Percentiles rank a stretch among this genome's conserved stretches.
Conservation (phyloP, 2,113 vertebrate genomes). For the Apus apus region DNA sequence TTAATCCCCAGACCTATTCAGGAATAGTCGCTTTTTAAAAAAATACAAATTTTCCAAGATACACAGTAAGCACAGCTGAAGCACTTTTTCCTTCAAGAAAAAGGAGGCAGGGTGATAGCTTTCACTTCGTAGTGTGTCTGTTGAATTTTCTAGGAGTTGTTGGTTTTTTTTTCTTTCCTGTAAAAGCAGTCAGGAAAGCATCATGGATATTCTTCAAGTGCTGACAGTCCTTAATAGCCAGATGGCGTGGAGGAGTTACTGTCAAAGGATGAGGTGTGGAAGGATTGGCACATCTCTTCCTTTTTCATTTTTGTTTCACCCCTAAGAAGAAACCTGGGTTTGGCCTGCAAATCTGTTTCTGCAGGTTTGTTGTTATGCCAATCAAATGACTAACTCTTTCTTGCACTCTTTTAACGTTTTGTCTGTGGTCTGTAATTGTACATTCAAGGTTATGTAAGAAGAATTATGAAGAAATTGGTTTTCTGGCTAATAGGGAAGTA, state of each 20-base stretch:
- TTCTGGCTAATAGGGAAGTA: background rate
- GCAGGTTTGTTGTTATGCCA: background rate
- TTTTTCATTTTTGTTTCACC: background rate
- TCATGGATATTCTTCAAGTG: background rate
- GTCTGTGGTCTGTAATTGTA: background rate
- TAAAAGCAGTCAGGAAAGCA: background rate
- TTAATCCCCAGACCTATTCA: background rate
- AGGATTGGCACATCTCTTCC: background rate
- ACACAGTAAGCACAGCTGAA: background rate
- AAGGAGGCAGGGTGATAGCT: background rate
- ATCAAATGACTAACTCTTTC: background rate
- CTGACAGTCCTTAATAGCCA: constrained; percentile 4
- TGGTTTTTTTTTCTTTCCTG: background rate
- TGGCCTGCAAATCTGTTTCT: background rate
- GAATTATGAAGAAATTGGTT: background rate
- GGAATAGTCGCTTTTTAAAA: background rate
- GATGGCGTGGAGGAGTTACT: background rate
- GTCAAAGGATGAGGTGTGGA: constrained; percentile 6
- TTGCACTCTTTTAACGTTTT: background rate
- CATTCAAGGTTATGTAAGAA: background rate
- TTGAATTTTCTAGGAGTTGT: background rate
- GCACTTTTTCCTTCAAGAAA: background rate
- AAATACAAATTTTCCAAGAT: background rate
- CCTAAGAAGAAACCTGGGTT: background rate
- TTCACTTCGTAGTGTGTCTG: background rate